Base-by-base conservation (phyloP, 2,797 vertebrate genomes). In the Hozukius guyotensis region DNA sequence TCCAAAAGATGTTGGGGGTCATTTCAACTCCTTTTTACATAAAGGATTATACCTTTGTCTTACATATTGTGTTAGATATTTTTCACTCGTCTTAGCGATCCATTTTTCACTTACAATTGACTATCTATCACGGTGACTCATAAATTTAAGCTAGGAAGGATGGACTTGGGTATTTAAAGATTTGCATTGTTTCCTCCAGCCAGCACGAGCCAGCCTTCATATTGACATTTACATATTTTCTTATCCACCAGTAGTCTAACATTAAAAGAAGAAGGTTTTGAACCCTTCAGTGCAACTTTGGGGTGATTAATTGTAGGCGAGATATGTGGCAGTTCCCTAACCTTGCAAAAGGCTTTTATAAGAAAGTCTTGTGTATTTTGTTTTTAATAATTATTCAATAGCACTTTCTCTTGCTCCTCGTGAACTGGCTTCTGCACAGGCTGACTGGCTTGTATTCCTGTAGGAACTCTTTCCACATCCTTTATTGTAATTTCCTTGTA, bases 261-360 rank as follows among this genome's bases (percentile, higher is more conserved):
- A 29, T 32, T 56, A 69, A 61, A 57, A 38, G 5, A n/a, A 46
- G 14, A 55, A 24, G n/a, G 11, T 12, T 24, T 46, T 46, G 42
- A 46, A 46, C 14, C 14, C 6, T 55, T 59, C 56, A 65, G 57
- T 25, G 9, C 53, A 46, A 64, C 16, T 31, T 56, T 10, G 10
- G 20, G 63, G 27, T 89, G 84, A 90, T 86, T 87, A 77, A 84
- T 86, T 68, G 60, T 8, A 68, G 22, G 18, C 0, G 8, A 87
- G 69, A 64, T 38, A 31, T 76, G 65, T 82, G 70, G 61, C 63
- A 83, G 88, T 91, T 91, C 42, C 56, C 61, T 63, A 83, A 88
- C 87, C 85, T 87, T 88, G 84, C 38, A 70, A 25, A 61, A 3
- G 13, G 13, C 8, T 69, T 42, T 60, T 70, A 62, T 29, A 25